Base-by-base conservation (phyloP, 2,113 vertebrate genomes). In the Peromyscus californicus region DNA sequence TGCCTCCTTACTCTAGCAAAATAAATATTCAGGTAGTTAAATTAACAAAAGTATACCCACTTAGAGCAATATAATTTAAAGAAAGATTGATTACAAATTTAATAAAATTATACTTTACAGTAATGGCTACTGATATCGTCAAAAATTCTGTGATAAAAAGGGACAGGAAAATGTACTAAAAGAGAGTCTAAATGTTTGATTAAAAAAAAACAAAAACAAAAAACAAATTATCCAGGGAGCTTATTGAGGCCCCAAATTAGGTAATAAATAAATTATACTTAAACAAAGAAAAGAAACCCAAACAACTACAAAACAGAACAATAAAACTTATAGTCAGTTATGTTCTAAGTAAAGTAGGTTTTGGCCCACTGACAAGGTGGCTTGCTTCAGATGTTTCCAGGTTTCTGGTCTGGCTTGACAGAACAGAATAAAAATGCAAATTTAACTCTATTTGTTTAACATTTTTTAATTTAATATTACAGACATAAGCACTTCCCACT, bases 21-120 rank as follows among this genome's bases (percentile, higher is more conserved):
- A 99, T 98, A 98, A 99, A 99, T 98, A 99, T 98, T 98, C 97
- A 98, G 97, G 98, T 98, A 98, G 97, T 98, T 98, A 99, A 98
- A 96, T 98, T 98, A 98, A 98, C 97, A 98, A 98, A 98, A 98
- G 31, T 98, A 97, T 98, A 98, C 90, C 98, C 96, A 92, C 98
- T 98, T 98, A 95, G 70, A 93, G 94, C 48, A 97, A 95, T 86
- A 98, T 63, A 97, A 98, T 97, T 98, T 98, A 98, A 96, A 98
- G 95, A 96, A 98, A 98, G 97, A 98, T 96, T 98, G 67, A 95
- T 75, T 98, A 97, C 69, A 95, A 97, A 98, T 98, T 98, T 95
- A 96, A 97, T 97, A 94, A 98, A 95, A 82, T 95, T 96, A 92
- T 98, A 98, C 97, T 98, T 98, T 98, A 98, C 97, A 98, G 72